These are phyloP conservation scores for Oreochromis niloticus DNA, from an alignment of 2,113 vertebrate genomes.

Conservation along the genomic window DNA sequence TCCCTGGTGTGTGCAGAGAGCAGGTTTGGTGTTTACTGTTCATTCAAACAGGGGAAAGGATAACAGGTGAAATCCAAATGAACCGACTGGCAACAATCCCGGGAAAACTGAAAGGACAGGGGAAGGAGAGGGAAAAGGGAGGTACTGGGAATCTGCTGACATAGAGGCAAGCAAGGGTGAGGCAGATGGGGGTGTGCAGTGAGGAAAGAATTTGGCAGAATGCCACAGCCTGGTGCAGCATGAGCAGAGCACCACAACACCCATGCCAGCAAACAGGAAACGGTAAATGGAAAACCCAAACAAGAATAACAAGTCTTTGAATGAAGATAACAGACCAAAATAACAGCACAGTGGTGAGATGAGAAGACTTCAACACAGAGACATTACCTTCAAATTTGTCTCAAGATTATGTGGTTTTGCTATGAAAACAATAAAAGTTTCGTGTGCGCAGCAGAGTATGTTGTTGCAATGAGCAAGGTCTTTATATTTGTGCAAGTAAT, in stretches of 20 bases:
- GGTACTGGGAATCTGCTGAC: background rate
- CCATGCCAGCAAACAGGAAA: background rate
- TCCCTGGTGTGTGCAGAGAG: background rate
- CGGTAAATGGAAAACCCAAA: fast-evolving
- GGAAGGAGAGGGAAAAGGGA: fast-evolving
- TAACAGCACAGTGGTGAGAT: background rate
- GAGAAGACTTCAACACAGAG: background rate
- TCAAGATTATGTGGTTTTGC: background rate
- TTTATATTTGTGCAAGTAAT: too few relatives aligned
- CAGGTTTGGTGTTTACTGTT: background rate
- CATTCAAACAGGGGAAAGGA: background rate
- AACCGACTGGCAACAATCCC: background rate
- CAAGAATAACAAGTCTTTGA: too few relatives aligned
- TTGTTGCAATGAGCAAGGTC: too few relatives aligned
- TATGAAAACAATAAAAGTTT: background rate
- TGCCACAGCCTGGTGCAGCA: background rate
- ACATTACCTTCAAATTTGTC: background rate
- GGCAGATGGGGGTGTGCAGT: background rate
- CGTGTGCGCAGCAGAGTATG: too few relatives aligned
- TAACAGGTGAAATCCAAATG: background rate
- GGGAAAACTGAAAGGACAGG: fast-evolving
- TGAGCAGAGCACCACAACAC: background rate
- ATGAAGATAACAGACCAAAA: background rate
- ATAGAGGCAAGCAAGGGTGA: background rate
- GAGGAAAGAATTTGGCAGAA: background rate